Evolutionary conservation across 2,888 invertebrate genomes (phyloP), one percentile per base, ranked within the genome.

Genomic region (Linnaemya tessellans): DNA sequence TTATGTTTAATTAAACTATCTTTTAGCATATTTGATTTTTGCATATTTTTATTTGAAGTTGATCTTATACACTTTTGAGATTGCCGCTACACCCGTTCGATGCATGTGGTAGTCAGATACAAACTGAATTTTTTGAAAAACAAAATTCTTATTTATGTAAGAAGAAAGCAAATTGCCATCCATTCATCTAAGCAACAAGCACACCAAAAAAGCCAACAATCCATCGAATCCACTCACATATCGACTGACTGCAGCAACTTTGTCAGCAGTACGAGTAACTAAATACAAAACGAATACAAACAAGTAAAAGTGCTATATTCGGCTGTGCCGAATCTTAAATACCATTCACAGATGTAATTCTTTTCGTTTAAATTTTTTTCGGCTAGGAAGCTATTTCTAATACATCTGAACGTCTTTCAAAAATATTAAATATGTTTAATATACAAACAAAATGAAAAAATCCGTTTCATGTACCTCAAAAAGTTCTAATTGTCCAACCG

Each of bases 61-160:
- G 7, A 51, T 8, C 67, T 51, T 41, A 1, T 60, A 49, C 30
- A 15, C 25, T 80, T 75, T 65, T 25, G 10, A 64, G 13, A 73
- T 56, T 80, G 67, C 74, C 84, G 84, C 67, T 43, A 65, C 77
- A 80, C 79, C 84, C 87, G 88, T 87, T 81, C 87, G 87, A 68
- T 87, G 87, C 87, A 87, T 82, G 68, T 87, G 88, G 75, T 87
- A 86, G 87, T 88, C 87, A 87, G 83, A 88, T 81, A 87, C 87
- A 70, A 86, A 88, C 88, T 88, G 87, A 88, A 87, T 84, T 88
- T 88, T 87, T 87, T 84, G 78, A 87, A 87, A 77, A 86, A 80
- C 84, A 80, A 86, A 87, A 85, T 87, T 86, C 79, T 80, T 86
- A 84, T 87, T 87, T 86, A 87, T 86, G 84, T 86, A 86, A 88